Conservation (phyloP, 2,888 invertebrate species). For the Drosophila affinis region DNA sequence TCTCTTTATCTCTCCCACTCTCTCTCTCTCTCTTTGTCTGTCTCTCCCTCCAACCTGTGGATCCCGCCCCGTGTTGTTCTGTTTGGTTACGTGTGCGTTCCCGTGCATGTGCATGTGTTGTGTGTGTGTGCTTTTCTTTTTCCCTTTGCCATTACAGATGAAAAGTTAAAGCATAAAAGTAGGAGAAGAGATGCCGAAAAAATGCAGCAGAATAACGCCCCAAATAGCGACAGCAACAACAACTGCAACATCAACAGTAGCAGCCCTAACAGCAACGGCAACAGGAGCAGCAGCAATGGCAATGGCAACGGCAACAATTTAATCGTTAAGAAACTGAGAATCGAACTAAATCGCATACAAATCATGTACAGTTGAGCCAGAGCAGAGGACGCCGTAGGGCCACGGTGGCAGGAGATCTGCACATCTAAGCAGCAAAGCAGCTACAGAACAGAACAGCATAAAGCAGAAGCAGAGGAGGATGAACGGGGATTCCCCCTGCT, state of each 20-base stretch:
- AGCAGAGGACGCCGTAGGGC: constrained; percentile 9
- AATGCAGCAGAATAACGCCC: constrained; percentile 3
- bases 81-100: constrained; percentile 17
- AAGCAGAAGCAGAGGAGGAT: background rate
- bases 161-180: constrained; percentile 77
- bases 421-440: background rate
- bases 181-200: constrained; percentile 52
- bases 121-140: constrained; percentile 15
- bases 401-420: constrained; percentile 4
- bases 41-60: background rate
- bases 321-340: constrained; percentile 80
- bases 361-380: constrained; percentile 80
- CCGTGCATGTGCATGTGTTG: constrained; percentile 1
- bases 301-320: constrained; percentile 55
- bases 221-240: constrained; percentile 21
- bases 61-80: background rate
- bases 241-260: constrained; percentile 33
- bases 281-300: constrained; percentile 17
- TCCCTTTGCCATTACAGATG: constrained; percentile 78
- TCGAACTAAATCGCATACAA: constrained; percentile 82
- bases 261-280: constrained; percentile 37
- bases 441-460: constrained; percentile 1
- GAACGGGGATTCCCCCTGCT: too few relatives aligned
- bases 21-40: constrained; percentile 6
- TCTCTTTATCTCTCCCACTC: constrained; percentile 27